These are phyloP conservation scores for Polietes domitor DNA, from an alignment of 2,888 invertebrate genomes.

Conservation along the genomic window DNA sequence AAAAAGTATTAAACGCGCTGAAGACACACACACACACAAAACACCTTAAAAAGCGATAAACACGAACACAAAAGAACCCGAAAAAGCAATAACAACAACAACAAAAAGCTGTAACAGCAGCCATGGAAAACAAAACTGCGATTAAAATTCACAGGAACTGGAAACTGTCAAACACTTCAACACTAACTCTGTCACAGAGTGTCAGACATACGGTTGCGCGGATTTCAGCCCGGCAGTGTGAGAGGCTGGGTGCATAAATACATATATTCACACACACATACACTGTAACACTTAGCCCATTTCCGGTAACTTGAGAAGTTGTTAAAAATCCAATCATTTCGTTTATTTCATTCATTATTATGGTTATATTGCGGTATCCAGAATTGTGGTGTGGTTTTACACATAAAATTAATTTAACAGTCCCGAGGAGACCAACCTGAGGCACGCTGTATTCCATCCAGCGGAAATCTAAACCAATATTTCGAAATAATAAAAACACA, in stretches of 20 bases:
- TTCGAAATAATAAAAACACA: too few species aligned
- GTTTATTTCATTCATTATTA: neutral
- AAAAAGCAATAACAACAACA: neutral
- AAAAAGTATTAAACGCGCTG: neutral
- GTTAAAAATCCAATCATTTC: neutral
- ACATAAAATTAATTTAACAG: neutral
- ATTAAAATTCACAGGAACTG: slow-evolving; percentile 12
- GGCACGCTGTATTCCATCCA: slow-evolving; percentile 67
- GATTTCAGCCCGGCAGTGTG: too few species aligned
- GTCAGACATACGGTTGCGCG: neutral
- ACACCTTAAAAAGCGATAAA: slow-evolving; percentile 6
- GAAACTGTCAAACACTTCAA: neutral
- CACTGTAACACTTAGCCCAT: neutral
- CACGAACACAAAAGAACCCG: neutral
- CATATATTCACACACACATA: too few species aligned
- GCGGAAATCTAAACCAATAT: too few species aligned
- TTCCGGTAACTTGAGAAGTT: neutral
- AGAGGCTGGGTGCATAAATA: too few species aligned
- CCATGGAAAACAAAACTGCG: neutral
- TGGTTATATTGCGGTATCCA: neutral
- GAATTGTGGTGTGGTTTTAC: neutral
- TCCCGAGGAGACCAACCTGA: neutral
- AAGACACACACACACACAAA: neutral
- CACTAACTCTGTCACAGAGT: slow-evolving; percentile 7
- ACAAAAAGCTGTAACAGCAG: neutral